A percentile compares a stretch with the other conserved stretches of the same genome.
Conservation (phyloP, 1,140 invertebrate genomes). For the Drosophila lini region DNA sequence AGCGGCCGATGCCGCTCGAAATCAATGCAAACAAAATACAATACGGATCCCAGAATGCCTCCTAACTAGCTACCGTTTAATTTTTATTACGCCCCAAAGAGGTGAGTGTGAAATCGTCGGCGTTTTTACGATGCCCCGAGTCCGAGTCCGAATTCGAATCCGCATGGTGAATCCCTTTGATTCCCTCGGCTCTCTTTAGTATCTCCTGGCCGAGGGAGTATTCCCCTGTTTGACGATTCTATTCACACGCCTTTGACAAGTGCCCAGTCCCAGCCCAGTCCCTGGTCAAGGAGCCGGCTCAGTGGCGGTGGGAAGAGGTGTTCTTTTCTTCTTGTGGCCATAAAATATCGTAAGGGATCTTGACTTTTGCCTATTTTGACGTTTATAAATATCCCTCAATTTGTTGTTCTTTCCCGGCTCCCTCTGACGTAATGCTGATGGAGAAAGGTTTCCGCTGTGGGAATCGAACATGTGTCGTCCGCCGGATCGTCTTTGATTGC, state of each 20-base stretch:
- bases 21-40: conserved; percentile 64
- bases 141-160: conserved; percentile 12
- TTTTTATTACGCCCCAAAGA: conserved; percentile 72
- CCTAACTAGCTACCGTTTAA: conserved; percentile 83
- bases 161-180: conserved; percentile 59
- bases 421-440: conserved; percentile 76
- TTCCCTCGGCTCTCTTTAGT: conserved; percentile 26
- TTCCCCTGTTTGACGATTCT: conserved; percentile 74
- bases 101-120: conserved; percentile 75
- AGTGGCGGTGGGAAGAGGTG: conserved; percentile 21
- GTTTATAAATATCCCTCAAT: conserved; percentile 82
- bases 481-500: conserved; percentile 66
- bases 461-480: conserved; percentile 72
- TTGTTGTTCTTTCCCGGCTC: conserved; percentile 57
- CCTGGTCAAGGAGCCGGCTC: conserved; percentile 31
- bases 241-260: conserved; percentile 78
- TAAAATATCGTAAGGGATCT: conserved; percentile 68
- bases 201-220: conserved; percentile 1
- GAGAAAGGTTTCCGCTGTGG: conserved; percentile 74
- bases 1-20: conserved; percentile 36
- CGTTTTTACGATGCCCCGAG: conserved; percentile 60
- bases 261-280: conserved; percentile 27
- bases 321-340: conserved; percentile 49
- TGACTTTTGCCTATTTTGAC: conserved; percentile 77
- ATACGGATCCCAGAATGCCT: conserved; percentile 57